Percentiles rank a stretch among this genome's conserved stretches.
These are phyloP conservation scores for Hetaerina americana DNA, from an alignment of 1,140 invertebrate genomes.

Conservation along the genomic window DNA sequence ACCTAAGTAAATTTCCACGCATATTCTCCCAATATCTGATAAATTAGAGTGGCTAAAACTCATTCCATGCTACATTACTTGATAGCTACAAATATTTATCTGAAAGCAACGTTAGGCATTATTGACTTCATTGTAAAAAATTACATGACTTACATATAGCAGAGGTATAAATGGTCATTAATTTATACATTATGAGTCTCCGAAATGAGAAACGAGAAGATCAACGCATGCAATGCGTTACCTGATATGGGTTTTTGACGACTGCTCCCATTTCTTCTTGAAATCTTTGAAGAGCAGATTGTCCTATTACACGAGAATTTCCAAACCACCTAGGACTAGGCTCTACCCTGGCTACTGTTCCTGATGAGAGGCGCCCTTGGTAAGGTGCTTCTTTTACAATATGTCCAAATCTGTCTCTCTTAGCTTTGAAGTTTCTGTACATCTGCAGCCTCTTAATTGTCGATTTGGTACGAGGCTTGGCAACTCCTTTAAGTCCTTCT, in stretches of 20 bases:
- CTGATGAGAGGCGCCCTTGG: conserved; percentile 76
- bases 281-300: conserved; percentile 91
- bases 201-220: no score
- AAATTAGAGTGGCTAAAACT: no score
- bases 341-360: conserved; percentile 85
- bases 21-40: no score
- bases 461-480: conserved; percentile 70
- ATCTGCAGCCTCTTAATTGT: conserved; percentile 95
- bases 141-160: no score
- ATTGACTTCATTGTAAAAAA: no score
- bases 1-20: no score
- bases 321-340: conserved; percentile 99
- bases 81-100: no score
- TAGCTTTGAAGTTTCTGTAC: conserved; percentile 95
- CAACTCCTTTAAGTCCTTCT: conserved; percentile 68
- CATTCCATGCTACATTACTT: no score
- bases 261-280: conserved; percentile 91
- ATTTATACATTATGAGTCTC: no score
- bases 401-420: conserved; percentile 80
- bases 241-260: conserved; percentile 88
- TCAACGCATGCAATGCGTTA: no score
- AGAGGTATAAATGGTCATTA: no score
- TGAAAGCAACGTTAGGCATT: no score
- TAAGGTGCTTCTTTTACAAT: conserved; percentile 91
- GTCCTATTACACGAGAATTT: conserved; percentile 80